Percentiles rank a stretch among this genome's conserved stretches.
Conservation (phyloP, 2,797 vertebrate species). For the Sphaeramia orbicularis region DNA sequence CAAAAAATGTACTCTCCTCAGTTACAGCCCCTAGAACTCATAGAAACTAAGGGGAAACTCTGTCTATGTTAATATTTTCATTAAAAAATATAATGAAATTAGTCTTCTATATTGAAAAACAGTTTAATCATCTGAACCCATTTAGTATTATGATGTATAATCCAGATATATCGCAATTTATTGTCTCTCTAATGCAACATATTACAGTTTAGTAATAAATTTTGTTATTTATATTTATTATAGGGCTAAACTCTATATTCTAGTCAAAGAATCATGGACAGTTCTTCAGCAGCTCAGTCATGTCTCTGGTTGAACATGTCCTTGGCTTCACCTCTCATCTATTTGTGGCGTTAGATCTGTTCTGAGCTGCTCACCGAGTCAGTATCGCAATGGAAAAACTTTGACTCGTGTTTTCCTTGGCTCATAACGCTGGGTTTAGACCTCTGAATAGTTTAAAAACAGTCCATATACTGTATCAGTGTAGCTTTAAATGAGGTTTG, state of each 20-base stretch:
- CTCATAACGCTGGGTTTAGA: neutral
- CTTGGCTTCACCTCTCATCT: constrained; percentile 30
- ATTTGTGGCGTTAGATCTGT: neutral
- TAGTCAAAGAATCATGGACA: neutral
- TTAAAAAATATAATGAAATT: no score
- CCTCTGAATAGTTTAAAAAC: neutral
- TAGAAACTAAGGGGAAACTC: no score
- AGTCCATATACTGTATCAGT: no score
- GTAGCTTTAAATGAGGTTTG: no score
- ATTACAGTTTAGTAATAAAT: neutral
- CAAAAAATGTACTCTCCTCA: no score
- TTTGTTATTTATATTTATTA: neutral
- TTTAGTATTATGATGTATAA: no score
- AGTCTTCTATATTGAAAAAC: no score
- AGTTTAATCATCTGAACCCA: no score
- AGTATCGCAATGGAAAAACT: neutral
- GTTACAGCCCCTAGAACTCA: no score
- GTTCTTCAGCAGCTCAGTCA: neutral
- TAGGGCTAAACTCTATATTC: neutral
- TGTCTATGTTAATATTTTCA: no score
- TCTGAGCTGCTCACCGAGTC: neutral
- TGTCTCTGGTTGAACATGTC: neutral
- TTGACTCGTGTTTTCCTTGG: neutral
- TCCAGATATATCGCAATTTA: no score
- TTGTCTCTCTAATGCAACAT: neutral